Conservation (phyloP, 2,888 invertebrate genomes). For the Patella caerulea region DNA sequence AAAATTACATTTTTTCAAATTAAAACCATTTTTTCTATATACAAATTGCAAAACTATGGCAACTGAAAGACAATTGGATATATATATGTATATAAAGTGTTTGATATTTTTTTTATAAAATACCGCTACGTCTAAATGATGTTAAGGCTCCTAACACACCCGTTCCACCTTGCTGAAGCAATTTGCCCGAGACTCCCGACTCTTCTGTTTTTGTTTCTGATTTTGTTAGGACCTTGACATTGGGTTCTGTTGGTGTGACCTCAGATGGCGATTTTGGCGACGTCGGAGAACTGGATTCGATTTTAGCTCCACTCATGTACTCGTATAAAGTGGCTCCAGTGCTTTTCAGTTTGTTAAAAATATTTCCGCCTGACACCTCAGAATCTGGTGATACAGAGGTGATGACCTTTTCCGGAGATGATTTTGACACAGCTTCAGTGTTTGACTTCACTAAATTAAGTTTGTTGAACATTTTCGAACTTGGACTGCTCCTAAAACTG, state of each 20-base stretch:
- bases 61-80: constrained; percentile 1
- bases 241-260: constrained; percentile 3
- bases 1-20: too few species aligned
- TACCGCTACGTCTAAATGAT: constrained; percentile 51
- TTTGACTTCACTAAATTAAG: constrained; percentile 16
- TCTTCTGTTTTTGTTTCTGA: not conserved
- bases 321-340: constrained; percentile 53
- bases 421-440: not conserved
- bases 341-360: constrained; percentile 53
- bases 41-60: too few species aligned
- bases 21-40: too few species aligned
- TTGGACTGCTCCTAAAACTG: constrained; percentile 18
- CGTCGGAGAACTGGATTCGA: constrained; percentile 9
- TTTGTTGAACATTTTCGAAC: constrained; percentile 14
- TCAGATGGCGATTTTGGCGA: not conserved
- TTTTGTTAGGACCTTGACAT: constrained; percentile 1
- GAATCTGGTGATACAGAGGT: constrained; percentile 19
- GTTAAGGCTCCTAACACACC: constrained; percentile 59
- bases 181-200: not conserved
- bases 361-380: constrained; percentile 38
- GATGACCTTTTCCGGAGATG: constrained; percentile 12
- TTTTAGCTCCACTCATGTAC: constrained; percentile 33
- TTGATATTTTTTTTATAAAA: constrained; percentile 38
- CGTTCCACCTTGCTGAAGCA: constrained; percentile 31
- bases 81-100: not conserved